Base-by-base conservation (phyloP, 2,113 vertebrate species). In the Vidua macroura region DNA sequence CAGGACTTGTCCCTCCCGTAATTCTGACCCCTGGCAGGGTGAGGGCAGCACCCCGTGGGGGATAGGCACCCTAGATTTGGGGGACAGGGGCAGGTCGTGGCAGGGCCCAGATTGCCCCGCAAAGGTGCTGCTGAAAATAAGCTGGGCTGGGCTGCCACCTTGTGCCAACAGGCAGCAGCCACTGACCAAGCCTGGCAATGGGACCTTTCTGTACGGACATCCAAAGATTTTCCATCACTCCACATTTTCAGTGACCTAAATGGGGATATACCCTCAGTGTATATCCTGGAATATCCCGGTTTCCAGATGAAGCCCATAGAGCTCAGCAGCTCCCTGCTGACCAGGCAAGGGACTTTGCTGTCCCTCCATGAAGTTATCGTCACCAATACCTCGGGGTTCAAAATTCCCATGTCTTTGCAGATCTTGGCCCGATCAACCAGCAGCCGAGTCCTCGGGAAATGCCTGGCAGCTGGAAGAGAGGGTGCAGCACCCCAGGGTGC, bases 61-160 rank as follows among this genome's bases (percentile, higher is more conserved):
- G 30, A 37, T 5, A 5, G 0, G 0, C 8, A 13, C 11, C 25
- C 18, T 37, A 33, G 2, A 5, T 12, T 48, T n/a, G 12, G 0
- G 60, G 39, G 12, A 15, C 9, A 11, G 37, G 9, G 7, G 19
- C n/a, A n/a, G 16, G 27, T 37, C 44, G 23, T 5, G 25, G 30
- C 48, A 25, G 20, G 7, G 16, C 22, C 49, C 49, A 25, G 30
- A 13, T 22, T 5, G 10, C 30, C 24, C 6, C 0, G 0, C 28
- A 5, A 35, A 79, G 1, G 9, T 15, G 10, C 35, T 51, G 23
- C 24, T 62, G 63, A 70, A 70, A 77, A 95, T 94, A 86, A 86
- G 14, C 59, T 88, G 64, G 73, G 68, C 80, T 95, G 95, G 94
- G 77, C 96, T 96, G 96, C 96, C 96, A 96, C 92, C 96, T 96